phyloP scores from a whole-genome alignment of 1,140 invertebrate species.

The Drosophila murphyi region DNA sequence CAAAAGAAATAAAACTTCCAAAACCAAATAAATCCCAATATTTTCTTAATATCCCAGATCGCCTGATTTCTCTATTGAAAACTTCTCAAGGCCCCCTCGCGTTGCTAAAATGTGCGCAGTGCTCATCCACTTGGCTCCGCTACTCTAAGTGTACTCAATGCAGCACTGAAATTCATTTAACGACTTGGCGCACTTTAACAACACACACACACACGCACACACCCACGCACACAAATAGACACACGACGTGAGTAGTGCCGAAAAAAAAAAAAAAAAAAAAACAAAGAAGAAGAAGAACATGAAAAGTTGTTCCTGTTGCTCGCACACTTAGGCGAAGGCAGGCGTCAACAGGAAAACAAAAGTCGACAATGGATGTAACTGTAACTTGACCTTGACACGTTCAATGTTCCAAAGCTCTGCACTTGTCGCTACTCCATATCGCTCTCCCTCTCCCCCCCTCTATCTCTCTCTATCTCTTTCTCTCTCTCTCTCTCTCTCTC shows the following conservation, averaged over 20 bases:
- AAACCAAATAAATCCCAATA: too few relatives aligned
- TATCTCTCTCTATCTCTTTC: background rate
- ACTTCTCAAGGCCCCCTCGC: slow-evolving; percentile 26
- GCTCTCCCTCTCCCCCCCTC: background rate
- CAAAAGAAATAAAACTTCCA: too few relatives aligned
- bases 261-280: slow-evolving; percentile 16
- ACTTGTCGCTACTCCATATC: background rate
- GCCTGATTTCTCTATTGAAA: background rate
- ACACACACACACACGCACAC: slow-evolving; percentile 39
- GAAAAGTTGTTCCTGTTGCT: slow-evolving; percentile 62
- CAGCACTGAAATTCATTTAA: slow-evolving; percentile 81
- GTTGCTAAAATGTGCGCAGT: slow-evolving; percentile 55
- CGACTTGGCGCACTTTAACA: slow-evolving; percentile 78
- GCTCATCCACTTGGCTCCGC: slow-evolving; percentile 74
- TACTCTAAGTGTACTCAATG: slow-evolving; percentile 64
- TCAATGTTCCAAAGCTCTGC: slow-evolving; percentile 38
- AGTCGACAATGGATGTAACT: slow-evolving; percentile 66
- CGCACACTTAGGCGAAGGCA: slow-evolving; percentile 29
- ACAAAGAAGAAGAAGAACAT: background rate
- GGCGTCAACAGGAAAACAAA: slow-evolving; percentile 42
- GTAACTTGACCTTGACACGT: slow-evolving; percentile 80
- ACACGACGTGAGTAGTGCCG: slow-evolving; percentile 6
- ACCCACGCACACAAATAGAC: slow-evolving; percentile 1
- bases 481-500: background rate
- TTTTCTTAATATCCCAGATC: too few relatives aligned